phyloP scores from a whole-genome alignment of 1,140 invertebrate species.

The Nasonia vitripennis region DNA sequence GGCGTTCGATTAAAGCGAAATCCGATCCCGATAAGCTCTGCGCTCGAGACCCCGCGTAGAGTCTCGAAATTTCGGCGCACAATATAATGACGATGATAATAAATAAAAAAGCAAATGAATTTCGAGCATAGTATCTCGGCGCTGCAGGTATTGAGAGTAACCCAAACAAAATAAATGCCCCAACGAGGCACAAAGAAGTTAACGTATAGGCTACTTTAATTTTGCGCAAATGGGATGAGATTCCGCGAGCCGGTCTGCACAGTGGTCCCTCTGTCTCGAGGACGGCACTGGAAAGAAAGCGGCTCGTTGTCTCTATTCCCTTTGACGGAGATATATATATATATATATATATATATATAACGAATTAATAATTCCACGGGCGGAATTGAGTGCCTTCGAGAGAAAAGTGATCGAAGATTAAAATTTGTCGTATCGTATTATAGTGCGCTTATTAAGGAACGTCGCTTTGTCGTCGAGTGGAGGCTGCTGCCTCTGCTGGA shows the following conservation, averaged over 20 bases:
- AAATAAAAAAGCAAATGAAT: background rate
- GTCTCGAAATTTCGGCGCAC: background rate
- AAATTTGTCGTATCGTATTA: background rate
- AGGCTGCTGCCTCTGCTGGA: slow-evolving; percentile 18
- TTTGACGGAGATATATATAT: background rate
- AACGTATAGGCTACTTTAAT: background rate
- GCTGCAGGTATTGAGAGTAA: background rate
- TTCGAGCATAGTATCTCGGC: background rate
- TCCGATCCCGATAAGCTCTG: background rate
- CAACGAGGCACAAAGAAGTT: background rate
- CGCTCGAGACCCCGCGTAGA: background rate
- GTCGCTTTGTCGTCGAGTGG: background rate
- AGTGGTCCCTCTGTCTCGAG: background rate
- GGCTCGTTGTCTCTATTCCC: background rate
- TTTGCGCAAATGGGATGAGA: background rate
- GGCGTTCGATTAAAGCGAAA: background rate
- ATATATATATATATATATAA: no score
- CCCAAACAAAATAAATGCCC: background rate
- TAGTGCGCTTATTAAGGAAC: background rate
- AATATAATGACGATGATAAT: background rate
- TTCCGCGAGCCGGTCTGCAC: background rate
- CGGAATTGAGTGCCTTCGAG: background rate
- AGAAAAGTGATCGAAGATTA: background rate
- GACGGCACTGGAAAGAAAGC: background rate
- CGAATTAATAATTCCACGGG: background rate